phyloP scores from a whole-genome alignment of 2,113 vertebrate genomes.

The Malurus cyaneus region DNA sequence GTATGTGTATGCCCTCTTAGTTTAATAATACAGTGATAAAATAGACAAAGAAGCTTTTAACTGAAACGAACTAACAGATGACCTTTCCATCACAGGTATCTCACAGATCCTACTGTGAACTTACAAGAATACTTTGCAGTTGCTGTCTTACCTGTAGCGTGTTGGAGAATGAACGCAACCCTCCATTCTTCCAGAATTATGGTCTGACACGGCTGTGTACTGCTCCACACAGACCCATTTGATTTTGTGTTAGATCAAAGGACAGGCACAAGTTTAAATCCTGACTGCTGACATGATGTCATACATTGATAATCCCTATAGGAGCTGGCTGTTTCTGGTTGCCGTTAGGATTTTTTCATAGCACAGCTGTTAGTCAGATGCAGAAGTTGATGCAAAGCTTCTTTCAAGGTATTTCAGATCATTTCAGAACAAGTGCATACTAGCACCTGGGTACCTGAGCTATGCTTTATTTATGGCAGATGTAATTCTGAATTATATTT shows the following conservation, averaged over 20 bases:
- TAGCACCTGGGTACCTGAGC: neutral
- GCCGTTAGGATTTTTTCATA: neutral
- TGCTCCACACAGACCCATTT: neutral
- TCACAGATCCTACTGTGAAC: neutral
- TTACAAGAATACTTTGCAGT: neutral
- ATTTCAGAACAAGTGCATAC: neutral
- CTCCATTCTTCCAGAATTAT: neutral
- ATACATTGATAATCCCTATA: neutral
- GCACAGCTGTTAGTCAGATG: neutral
- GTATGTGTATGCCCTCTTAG: neutral
- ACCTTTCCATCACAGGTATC: neutral
- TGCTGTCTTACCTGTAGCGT: neutral
- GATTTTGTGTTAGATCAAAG: neutral
- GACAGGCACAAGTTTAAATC: neutral
- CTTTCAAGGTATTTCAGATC: neutral
- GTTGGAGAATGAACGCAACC: neutral
- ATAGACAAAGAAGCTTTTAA: neutral
- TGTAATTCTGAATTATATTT: neutral
- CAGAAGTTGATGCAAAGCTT: neutral
- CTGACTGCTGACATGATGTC: neutral
- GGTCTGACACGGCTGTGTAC: neutral
- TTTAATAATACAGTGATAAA: neutral
- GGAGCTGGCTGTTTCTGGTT: neutral
- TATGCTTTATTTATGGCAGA: neutral
- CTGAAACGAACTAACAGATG: neutral